Percentiles rank a stretch among this genome's conserved stretches.
These are phyloP conservation scores for Trididemnum nubilum DNA, from an alignment of 23 tunicate species.

Conservation along the genomic window DNA sequence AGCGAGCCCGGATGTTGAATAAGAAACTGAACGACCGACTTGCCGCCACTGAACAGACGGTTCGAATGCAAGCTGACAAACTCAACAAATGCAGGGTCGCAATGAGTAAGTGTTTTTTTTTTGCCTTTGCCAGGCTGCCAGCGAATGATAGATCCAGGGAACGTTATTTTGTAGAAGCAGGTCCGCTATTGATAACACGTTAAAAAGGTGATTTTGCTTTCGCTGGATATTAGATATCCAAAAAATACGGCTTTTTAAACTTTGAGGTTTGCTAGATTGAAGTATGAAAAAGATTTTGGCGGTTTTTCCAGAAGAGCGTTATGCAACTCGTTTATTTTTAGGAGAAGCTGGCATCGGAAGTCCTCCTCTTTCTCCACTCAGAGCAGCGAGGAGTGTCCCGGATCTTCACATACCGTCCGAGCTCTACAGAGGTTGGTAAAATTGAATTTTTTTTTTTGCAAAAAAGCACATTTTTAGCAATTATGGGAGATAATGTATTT, in stretches of 20 bases:
- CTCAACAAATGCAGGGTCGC: conserved; percentile 70
- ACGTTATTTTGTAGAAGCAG: too few species aligned
- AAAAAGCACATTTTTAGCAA: too few species aligned
- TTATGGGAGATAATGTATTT: too few species aligned
- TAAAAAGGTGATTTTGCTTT: too few species aligned
- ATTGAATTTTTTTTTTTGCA: not conserved
- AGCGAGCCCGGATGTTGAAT: conserved; percentile 61
- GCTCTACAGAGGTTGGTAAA: not conserved
- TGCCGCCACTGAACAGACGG: conserved; percentile 86
- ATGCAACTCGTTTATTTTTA: not conserved
- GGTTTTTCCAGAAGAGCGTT: not conserved
- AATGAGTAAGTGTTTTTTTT: conserved; percentile 58
- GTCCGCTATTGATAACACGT: too few species aligned
- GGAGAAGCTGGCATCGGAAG: conserved; percentile 80
- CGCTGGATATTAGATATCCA: too few species aligned
- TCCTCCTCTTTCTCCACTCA: conserved; percentile 67
- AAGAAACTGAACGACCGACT: conserved; percentile 64
- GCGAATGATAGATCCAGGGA: too few species aligned
- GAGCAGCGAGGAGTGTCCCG: conserved; percentile 79
- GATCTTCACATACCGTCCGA: conserved; percentile 37
- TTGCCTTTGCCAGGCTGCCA: too few species aligned
- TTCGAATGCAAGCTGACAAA: conserved; percentile 81
- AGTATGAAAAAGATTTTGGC: not conserved
- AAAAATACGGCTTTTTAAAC: too few species aligned
- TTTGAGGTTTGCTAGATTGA: too few species aligned